Conservation (phyloP, 2,113 vertebrate genomes). For the Oncorhynchus keta region DNA sequence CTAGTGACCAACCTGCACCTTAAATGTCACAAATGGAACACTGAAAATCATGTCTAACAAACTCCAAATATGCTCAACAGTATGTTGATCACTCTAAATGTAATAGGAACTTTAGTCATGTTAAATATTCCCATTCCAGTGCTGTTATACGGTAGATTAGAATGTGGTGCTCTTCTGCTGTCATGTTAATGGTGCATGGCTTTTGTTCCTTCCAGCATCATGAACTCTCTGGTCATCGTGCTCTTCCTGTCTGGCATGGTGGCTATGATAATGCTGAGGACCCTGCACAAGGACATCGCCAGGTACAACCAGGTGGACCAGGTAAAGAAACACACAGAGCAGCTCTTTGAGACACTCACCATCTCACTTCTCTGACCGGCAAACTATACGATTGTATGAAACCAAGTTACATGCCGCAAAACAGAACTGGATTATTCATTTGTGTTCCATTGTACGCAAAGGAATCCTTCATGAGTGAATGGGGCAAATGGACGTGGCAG, state of each 20-base stretch:
- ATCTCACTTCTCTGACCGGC: no score
- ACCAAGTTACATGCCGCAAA: neutral
- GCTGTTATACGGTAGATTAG: no score
- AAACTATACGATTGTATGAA: neutral
- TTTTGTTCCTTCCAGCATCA: conserved; percentile 79
- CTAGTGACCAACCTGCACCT: neutral
- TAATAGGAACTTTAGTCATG: neutral
- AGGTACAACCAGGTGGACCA: conserved; percentile 98
- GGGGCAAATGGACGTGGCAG: neutral
- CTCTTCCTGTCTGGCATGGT: conserved; percentile 99
- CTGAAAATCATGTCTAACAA: no score
- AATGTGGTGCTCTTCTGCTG: neutral
- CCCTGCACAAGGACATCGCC: conserved; percentile 97
- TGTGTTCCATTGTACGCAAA: neutral
- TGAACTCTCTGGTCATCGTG: conserved; percentile 98
- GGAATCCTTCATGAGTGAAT: neutral
- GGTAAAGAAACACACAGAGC: conserved; percentile 56
- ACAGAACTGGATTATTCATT: neutral
- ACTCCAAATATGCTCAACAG: no score
- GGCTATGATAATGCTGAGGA: conserved; percentile 98
- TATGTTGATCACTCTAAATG: no score
- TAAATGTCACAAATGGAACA: neutral
- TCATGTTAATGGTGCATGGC: neutral
- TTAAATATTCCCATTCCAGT: neutral
- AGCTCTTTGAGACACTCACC: neutral